Evolutionary conservation across 2,888 invertebrate genomes (phyloP).

Genomic region (Osmoderma eremita): DNA sequence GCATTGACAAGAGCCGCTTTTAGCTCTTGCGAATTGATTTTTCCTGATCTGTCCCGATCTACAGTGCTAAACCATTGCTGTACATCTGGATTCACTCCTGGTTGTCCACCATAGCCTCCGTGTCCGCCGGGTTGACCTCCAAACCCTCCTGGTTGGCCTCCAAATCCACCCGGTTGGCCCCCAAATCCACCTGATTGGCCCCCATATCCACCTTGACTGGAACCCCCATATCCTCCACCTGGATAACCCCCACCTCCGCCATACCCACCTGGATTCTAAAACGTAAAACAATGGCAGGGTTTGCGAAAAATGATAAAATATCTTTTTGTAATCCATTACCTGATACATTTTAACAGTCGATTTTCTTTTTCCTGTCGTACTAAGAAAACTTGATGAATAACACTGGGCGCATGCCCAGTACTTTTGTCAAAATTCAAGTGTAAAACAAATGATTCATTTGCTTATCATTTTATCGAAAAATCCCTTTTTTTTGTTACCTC

Average conservation of each 20-base stretch:
- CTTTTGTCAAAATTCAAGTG: too few relatives aligned
- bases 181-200: conserved; percentile 19
- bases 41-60: conserved; percentile 84
- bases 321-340: too few relatives aligned
- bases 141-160: conserved; percentile 9
- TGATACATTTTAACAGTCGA: too few relatives aligned
- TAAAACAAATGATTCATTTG: too few relatives aligned
- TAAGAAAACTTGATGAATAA: too few relatives aligned
- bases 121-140: conserved; percentile 11
- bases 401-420: too few relatives aligned
- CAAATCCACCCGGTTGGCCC: conserved; percentile 14
- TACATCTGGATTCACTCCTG: conserved; percentile 74
- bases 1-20: conserved; percentile 85
- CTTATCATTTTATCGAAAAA: too few relatives aligned
- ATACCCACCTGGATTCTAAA: conserved; percentile 2
- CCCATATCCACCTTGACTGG: conserved; percentile 22
- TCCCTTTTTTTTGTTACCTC: too few relatives aligned
- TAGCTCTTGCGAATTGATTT: conserved; percentile 80
- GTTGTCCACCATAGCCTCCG: conserved; percentile 49
- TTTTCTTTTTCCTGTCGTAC: too few relatives aligned
- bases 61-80: conserved; percentile 86
- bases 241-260: neutral
- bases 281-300: neutral
- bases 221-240: conserved; percentile 8
- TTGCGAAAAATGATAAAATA: too few relatives aligned